These are phyloP conservation scores for Pelodiscus sinensis DNA, from an alignment of 2,113 vertebrate genomes.

Conservation along the genomic window DNA sequence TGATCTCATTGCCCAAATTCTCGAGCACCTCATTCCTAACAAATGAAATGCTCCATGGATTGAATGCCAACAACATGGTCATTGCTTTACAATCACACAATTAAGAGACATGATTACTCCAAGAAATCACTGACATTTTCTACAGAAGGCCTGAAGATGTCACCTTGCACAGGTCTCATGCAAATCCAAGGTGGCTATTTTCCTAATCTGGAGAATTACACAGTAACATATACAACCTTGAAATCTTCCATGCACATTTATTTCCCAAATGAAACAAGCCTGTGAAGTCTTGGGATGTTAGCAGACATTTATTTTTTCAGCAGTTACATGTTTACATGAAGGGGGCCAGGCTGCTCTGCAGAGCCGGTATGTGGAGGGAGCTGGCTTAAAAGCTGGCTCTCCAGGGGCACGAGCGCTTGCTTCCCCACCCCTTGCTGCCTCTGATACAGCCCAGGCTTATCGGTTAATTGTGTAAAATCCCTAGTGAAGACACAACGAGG, in stretches of 20 bases:
- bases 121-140: rapidly evolving
- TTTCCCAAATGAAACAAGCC: rapidly evolving
- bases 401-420: too few relatives aligned
- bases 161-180: rapidly evolving
- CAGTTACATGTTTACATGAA: too few relatives aligned
- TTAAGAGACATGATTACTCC: background rate
- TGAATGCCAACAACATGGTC: constrained; percentile 29
- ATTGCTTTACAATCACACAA: background rate
- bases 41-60: rapidly evolving
- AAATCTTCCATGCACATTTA: background rate
- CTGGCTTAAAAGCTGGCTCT: too few relatives aligned
- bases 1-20: background rate
- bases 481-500: background rate
- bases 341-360: too few relatives aligned
- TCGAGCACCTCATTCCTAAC: rapidly evolving
- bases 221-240: background rate
- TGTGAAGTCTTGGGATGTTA: too few relatives aligned
- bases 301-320: too few relatives aligned
- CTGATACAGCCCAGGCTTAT: too few relatives aligned
- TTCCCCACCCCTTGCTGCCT: too few relatives aligned
- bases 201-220: background rate
- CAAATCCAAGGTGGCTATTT: background rate
- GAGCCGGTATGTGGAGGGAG: too few relatives aligned
- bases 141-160: background rate
- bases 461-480: too few relatives aligned